A percentile compares a stretch with the other conserved stretches of the same genome.
Evolutionary conservation across 1,140 invertebrate species (phyloP).

Genomic region (Drosophila pectinifera): DNA sequence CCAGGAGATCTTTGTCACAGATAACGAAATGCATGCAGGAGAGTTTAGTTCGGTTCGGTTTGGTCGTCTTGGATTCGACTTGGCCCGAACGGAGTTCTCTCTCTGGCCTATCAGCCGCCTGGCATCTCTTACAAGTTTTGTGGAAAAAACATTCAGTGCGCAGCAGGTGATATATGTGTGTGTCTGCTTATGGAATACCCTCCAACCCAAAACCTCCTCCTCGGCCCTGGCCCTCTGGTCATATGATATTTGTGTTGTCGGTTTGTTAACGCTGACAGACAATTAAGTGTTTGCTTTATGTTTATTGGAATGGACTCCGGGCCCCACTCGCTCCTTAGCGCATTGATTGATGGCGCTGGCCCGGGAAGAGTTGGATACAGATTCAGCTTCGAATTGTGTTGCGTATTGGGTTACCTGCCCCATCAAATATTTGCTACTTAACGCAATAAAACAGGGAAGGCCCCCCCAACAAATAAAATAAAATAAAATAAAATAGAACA

Average conservation of each 20-base stretch:
- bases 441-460: constrained; percentile 55
- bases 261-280: constrained; percentile 82
- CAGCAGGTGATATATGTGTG: constrained; percentile 82
- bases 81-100: constrained; percentile 15
- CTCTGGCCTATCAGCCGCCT: constrained; percentile 54
- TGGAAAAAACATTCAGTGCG: constrained; percentile 78
- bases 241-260: constrained; percentile 83
- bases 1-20: constrained; percentile 82
- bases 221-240: constrained; percentile 40
- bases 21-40: constrained; percentile 77
- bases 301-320: constrained; percentile 80
- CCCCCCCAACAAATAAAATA: background rate
- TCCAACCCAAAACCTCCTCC: constrained; percentile 49
- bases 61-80: constrained; percentile 10
- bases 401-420: constrained; percentile 45
- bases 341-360: constrained; percentile 73
- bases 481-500: constrained; percentile 43
- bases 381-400: constrained; percentile 5
- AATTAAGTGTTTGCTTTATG: constrained; percentile 83
- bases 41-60: constrained; percentile 42
- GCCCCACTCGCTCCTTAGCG: constrained; percentile 58
- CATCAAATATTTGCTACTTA: constrained; percentile 66
- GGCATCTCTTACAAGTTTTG: constrained; percentile 82
- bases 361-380: constrained; percentile 39
- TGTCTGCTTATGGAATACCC: constrained; percentile 64